Percentiles rank a stretch among this genome's conserved stretches.
These are phyloP conservation scores for Griposia aprilina DNA, from an alignment of 2,888 invertebrate species.

Conservation along the genomic window DNA sequence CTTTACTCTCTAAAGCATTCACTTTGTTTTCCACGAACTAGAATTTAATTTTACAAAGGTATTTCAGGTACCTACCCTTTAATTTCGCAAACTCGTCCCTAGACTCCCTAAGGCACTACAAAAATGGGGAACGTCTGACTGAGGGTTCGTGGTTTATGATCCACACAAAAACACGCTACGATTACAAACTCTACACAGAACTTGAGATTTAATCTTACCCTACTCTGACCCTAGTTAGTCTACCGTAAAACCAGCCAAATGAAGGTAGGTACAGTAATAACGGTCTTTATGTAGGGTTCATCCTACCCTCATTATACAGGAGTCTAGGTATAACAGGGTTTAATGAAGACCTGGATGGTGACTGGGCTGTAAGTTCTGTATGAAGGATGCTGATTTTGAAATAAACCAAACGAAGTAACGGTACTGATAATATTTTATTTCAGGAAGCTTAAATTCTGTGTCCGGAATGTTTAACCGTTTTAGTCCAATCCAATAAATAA, in stretches of 20 bases:
- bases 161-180: conserved; percentile 12
- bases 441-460: background rate
- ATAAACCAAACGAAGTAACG: background rate
- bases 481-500: background rate
- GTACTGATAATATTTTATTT: no score
- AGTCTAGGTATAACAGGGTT: background rate
- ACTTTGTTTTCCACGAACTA: background rate
- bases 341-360: conserved; percentile 14
- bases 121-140: background rate
- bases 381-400: background rate
- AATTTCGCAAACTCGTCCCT: background rate
- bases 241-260: conserved; percentile 9
- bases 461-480: background rate
- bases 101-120: background rate
- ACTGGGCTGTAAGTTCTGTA: background rate
- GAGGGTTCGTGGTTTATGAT: conserved; percentile 7
- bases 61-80: background rate
- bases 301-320: conserved; percentile 15
- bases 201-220: conserved; percentile 12
- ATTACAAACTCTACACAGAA: background rate
- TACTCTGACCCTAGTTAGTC: conserved; percentile 12
- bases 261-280: conserved; percentile 21
- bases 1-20: background rate
- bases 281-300: conserved; percentile 19
- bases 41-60: background rate